Percentiles rank a stretch among this genome's conserved stretches.
These are phyloP conservation scores for Gobio gobio DNA, from an alignment of 2,113 vertebrate genomes.

Conservation along the genomic window DNA sequence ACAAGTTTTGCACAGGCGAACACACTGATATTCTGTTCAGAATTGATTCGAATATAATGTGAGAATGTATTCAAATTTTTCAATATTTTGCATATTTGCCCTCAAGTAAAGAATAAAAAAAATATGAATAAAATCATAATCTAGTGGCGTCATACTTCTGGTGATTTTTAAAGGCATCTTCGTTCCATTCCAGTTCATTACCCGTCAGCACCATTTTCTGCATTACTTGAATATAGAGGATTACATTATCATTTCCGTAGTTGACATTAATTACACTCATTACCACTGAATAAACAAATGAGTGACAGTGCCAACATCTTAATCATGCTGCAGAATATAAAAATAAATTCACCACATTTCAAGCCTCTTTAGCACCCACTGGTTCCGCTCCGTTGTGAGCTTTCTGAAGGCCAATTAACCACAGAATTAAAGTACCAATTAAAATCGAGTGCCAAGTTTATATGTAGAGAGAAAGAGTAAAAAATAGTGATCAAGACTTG, in stretches of 20 bases:
- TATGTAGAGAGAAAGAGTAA: background rate
- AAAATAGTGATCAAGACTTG: background rate
- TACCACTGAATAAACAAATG: constrained; percentile 26
- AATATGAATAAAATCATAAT: background rate
- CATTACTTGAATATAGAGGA: background rate
- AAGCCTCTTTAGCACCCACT: constrained; percentile 13
- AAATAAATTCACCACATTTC: constrained; percentile 11
- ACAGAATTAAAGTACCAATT: constrained; percentile 9
- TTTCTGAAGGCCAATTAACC: constrained; percentile 30
- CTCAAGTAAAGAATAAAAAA: too few species aligned
- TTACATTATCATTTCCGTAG: constrained; percentile 15
- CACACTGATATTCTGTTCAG: background rate
- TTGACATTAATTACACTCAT: constrained; percentile 34
- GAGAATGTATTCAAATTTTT: background rate
- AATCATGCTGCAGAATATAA: background rate
- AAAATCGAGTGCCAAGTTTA: constrained; percentile 1
- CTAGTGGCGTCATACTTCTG: background rate
- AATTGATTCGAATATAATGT: background rate
- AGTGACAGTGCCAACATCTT: constrained; percentile 32
- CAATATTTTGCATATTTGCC: background rate
- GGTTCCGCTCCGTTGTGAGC: constrained; percentile 6
- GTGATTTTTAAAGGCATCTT: background rate
- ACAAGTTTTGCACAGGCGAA: background rate
- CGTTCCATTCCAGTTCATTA: background rate
- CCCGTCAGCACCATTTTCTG: constrained; percentile 13